A percentile compares a stretch with the other conserved stretches of the same genome.
Evolutionary conservation across 2,888 invertebrate genomes (phyloP).

Genomic region (Adela reaumurella): DNA sequence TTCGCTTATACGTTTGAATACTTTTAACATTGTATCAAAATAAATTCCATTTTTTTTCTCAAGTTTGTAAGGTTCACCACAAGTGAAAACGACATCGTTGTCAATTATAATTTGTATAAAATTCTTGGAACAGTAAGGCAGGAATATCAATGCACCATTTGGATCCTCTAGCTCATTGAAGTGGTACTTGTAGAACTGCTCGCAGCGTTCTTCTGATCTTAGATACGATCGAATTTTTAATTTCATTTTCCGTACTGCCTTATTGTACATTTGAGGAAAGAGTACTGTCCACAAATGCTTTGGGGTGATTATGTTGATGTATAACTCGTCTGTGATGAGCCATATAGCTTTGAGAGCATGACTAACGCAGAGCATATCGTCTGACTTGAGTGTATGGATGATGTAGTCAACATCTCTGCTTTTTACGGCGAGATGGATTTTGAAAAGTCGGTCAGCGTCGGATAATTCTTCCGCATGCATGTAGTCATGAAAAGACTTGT

Average conservation of each 20-base stretch:
- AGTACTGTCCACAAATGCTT: constrained; percentile 24
- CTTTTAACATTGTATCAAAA: background rate
- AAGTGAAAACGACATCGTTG: constrained; percentile 3
- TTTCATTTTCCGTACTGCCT: constrained; percentile 27
- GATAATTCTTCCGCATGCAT: constrained; percentile 18
- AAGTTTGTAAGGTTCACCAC: too few species aligned
- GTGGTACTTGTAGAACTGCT: constrained; percentile 28
- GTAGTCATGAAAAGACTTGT: constrained; percentile 3
- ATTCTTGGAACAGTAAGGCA: constrained; percentile 21
- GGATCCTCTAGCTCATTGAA: constrained; percentile 14
- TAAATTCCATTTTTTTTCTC: background rate
- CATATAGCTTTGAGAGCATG: constrained; percentile 28
- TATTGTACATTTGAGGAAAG: constrained; percentile 27
- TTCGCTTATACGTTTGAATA: background rate
- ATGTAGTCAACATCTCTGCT: constrained; percentile 24
- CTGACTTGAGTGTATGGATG: constrained; percentile 24
- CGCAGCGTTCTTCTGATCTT: constrained; percentile 20
- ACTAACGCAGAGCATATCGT: constrained; percentile 32
- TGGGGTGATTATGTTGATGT: constrained; percentile 24
- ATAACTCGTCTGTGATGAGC: constrained; percentile 21
- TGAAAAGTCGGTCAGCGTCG: constrained; percentile 26
- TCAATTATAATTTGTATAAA: constrained; percentile 19
- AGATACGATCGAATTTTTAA: constrained; percentile 23
- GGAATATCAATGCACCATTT: constrained; percentile 22
- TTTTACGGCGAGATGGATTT: constrained; percentile 31